Evolutionary conservation across 2,888 invertebrate species (phyloP), one percentile per base, ranked within the genome.

Genomic region (Anticlea derivata): DNA sequence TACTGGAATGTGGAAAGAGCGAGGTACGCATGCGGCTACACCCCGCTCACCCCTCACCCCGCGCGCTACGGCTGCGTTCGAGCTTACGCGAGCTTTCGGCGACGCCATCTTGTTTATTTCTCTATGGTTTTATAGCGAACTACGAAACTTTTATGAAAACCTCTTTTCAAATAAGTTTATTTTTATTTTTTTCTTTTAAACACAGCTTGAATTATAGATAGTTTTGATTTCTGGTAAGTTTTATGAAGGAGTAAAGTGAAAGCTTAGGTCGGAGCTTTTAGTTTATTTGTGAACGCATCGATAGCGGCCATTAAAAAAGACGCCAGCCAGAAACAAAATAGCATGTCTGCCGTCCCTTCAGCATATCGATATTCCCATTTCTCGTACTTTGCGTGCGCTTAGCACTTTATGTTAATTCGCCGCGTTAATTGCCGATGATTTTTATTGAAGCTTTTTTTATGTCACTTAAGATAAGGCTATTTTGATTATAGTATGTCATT

Each of bases 1-100:
- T 88, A 91, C 80, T 88, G 88, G 88, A 87, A 89, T 89, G 89
- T 83, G 76, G 83, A 70, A 70, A 77, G 68, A 69, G 68, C 70
- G 71, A 76, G 73, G 71, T 84, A 86, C 88, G 90, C 90, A 89
- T 88, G 88, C 86, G 86, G 75, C 73, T 58, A 43, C 66, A 51
- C 37, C 65, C 44, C 54, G 4, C 24, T 50, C 26, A 5, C 26
- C 2, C 50, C 57, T 58, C 65, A 51, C 65, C 38, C 67, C 70
- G 66, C 63, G 57, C 50, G 49, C 40, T 71, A 78, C 63, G 66
- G 84, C 46, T 69, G 87, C 89, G 89, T 87, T 89, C 84, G 66
- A 73, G 70, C 69, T 74, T 68, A 54, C 11, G 20, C 24, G 70
- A 84, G 77, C 80, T 82, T 81, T 78, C 46, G 55, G 12, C 44